These are phyloP conservation scores for Aurelia aurita complex sp. Pacific DNA, from an alignment of 30 jellyfish, hydroid and myxozoan genomes.

Conservation along the genomic window DNA sequence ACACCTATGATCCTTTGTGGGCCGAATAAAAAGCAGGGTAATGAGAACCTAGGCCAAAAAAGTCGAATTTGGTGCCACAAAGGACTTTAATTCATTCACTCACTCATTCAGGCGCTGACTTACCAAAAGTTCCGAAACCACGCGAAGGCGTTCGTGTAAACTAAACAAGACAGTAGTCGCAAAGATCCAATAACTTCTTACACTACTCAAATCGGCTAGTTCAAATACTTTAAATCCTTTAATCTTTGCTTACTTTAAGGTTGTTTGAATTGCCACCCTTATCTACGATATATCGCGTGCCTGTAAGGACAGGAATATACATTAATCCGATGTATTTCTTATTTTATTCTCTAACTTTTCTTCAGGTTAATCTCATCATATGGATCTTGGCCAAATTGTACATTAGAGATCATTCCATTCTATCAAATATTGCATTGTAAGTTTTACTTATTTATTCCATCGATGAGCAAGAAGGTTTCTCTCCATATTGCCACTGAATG, in stretches of 20 bases:
- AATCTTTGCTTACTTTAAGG: slow-evolving; percentile 27
- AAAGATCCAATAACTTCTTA: background rate
- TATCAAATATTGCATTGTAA: background rate
- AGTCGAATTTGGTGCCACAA: too few relatives aligned
- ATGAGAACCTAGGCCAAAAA: too few relatives aligned
- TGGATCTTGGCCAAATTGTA: background rate
- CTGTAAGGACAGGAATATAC: slow-evolving; percentile 53
- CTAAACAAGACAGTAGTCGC: background rate
- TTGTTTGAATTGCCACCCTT: slow-evolving; percentile 32
- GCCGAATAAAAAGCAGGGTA: too few relatives aligned
- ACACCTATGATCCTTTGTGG: too few relatives aligned
- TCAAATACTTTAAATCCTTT: slow-evolving; percentile 23
- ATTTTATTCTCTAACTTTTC: background rate
- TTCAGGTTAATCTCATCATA: background rate
- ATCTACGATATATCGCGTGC: slow-evolving; percentile 64
- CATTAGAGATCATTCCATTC: background rate
- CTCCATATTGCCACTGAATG: background rate
- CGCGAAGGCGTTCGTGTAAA: too few relatives aligned
- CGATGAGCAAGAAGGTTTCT: too few relatives aligned
- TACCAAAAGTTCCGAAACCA: too few relatives aligned
- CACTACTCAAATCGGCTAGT: slow-evolving; percentile 14
- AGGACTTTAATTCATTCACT: too few relatives aligned
- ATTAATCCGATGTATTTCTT: slow-evolving; percentile 30
- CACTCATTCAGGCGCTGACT: too few relatives aligned
- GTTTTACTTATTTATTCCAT: too few relatives aligned